Evolutionary conservation across 2,797 vertebrate species (phyloP), one percentile per base, ranked within the genome.

Genomic region (Siniperca scherzeri): DNA sequence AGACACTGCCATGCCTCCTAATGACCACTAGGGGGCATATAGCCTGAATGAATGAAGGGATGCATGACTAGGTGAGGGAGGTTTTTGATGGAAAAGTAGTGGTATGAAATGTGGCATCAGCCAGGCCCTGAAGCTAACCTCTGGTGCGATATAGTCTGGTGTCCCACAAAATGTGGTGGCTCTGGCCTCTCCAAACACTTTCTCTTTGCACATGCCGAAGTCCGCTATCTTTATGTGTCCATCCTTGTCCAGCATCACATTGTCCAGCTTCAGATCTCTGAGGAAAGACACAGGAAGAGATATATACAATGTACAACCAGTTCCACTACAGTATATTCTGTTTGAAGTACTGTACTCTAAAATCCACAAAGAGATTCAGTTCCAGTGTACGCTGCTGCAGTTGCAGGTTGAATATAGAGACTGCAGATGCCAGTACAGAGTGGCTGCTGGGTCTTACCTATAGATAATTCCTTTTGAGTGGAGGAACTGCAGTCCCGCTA

Each of bases 191-290:
- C 95, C 96, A 27, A 94, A 81, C 62, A 99, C 91, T 0, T 97
- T 97, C 92, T 99, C 99, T 92, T 98, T 99, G 90, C 99, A 99
- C 99, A 99, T 99, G 77, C 99, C 99, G 36, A 99, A 99, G 91
- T 99, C 99, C 0, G 99, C 98, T 14, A 99, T 99, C 93, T 99
- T 99, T 82, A 99, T 97, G 89, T 99, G 99, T 70, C 99, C 99
- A 0, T 98, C 96, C 87, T 79, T 96, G 91, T 99, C 96, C 83
- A 99, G 95, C 97, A 99, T 98, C 82, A 99, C 97, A 0, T 99
- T 99, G 93, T 99, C 98, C 91, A 99, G 94, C 94, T 99, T 99
- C 86, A 99, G 95, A 88, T 99, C 99, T 94, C 98, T 99, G 92
- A 62, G 71, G 33, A 61, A 50, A 59, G 27, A 77, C 27, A 84